Evolutionary conservation across 2,113 vertebrate species (phyloP).

Genomic region (Dromaius novaehollandiae): DNA sequence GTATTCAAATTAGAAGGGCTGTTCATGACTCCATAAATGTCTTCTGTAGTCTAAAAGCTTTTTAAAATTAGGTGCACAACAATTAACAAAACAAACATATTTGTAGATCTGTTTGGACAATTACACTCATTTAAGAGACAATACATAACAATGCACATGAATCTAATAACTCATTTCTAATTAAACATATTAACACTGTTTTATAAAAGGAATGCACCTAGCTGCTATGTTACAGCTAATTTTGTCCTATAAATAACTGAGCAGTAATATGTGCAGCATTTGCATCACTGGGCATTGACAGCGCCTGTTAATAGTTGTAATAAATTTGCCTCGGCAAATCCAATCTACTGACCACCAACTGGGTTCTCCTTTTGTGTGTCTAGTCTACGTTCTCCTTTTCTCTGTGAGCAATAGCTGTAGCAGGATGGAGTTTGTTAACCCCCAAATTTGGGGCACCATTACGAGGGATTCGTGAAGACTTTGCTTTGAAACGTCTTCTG

Average conservation of each 20-base stretch:
- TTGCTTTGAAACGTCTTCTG: neutral
- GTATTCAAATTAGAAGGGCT: neutral
- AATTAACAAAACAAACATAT: constrained; percentile 46
- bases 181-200: constrained; percentile 19
- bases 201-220: neutral
- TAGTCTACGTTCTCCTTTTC: neutral
- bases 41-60: neutral
- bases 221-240: neutral
- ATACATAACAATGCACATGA: constrained; percentile 21
- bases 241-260: constrained; percentile 6
- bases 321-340: neutral
- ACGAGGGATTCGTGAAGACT: neutral
- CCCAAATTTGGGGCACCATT: neutral
- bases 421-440: neutral
- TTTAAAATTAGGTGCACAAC: constrained; percentile 27
- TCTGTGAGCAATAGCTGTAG: neutral
- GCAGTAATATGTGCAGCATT: neutral
- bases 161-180: constrained; percentile 49
- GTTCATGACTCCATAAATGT: neutral
- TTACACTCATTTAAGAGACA: constrained; percentile 55
- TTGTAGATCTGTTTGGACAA: constrained; percentile 44
- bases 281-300: neutral
- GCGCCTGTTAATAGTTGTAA: neutral
- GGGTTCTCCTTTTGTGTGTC: neutral
- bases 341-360: neutral